Conservation (phyloP, 1,140 invertebrate genomes). For the Euglossa dilemma region DNA sequence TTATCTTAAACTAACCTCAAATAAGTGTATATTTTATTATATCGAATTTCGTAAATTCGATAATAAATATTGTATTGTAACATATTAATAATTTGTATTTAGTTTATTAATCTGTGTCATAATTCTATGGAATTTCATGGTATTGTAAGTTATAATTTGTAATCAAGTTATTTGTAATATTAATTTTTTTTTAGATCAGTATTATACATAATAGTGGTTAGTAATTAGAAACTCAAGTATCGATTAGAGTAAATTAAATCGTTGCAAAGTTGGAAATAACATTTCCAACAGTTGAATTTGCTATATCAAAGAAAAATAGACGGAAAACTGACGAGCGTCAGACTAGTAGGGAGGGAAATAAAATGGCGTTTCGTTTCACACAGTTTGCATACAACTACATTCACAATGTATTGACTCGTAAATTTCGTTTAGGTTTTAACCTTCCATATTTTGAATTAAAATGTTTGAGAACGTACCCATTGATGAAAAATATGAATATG, state of each 20-base stretch:
- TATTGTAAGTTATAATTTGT: too few species aligned
- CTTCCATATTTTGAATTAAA: neutral
- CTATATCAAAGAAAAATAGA: neutral
- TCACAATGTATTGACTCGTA: neutral
- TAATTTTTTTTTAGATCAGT: too few species aligned
- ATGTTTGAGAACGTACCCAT: neutral
- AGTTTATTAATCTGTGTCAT: neutral
- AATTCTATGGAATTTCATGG: too few species aligned
- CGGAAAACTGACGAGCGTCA: neutral
- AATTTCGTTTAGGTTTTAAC: conserved; percentile 8
- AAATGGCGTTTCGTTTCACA: conserved; percentile 12
- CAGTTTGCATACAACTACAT: neutral
- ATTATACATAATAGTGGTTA: too few species aligned
- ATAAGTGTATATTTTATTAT: neutral
- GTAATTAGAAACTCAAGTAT: too few species aligned
- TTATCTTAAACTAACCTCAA: conserved; percentile 1
- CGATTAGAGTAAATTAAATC: too few species aligned
- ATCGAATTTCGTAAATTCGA: neutral
- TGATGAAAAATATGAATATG: neutral
- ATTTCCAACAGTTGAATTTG: too few species aligned
- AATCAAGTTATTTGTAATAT: too few species aligned
- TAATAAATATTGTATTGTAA: neutral
- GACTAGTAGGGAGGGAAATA: neutral
- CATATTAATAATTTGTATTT: neutral
- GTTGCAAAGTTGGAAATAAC: too few species aligned